Percentiles rank a stretch among this genome's conserved stretches.
These are phyloP conservation scores for Nezara viridula DNA, from an alignment of 2,888 invertebrate species.

Conservation along the genomic window DNA sequence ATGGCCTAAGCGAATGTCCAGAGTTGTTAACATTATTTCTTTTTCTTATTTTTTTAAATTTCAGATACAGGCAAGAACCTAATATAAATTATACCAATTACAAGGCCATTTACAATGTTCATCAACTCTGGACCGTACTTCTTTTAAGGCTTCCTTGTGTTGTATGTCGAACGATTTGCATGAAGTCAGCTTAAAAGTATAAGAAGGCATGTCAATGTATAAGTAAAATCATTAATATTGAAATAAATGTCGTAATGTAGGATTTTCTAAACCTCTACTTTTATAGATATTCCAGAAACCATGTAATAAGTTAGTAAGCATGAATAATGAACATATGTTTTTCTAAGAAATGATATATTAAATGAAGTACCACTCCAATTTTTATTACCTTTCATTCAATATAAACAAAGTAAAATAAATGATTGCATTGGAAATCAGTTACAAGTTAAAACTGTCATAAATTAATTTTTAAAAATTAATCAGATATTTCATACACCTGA, in stretches of 20 bases:
- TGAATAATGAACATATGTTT: not conserved
- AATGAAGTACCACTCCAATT: not conserved
- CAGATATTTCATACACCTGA: not conserved
- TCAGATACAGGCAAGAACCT: not conserved
- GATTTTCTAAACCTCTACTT: not conserved
- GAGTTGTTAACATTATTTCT: not conserved
- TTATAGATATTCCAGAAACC: not conserved
- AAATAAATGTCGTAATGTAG: not conserved
- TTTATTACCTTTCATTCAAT: not conserved
- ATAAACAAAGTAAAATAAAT: not conserved
- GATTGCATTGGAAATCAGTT: not conserved
- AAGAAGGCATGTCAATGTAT: not conserved
- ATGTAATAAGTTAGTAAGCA: not conserved
- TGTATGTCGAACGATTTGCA: slow-evolving; percentile 46
- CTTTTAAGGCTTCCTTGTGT: slow-evolving; percentile 57
- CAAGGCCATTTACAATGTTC: not conserved
- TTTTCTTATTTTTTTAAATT: not conserved
- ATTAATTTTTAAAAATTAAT: not conserved
- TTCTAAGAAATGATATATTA: not conserved
- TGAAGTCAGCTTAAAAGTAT: not conserved
- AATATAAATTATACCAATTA: not conserved
- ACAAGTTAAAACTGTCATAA: not conserved
- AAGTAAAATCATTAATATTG: not conserved
- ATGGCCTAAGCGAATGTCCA: slow-evolving; percentile 39
- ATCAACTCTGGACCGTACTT: slow-evolving; percentile 42